Evolutionary conservation across 2,113 vertebrate species (phyloP).

Genomic region (Serranochromis macrocephalus): DNA sequence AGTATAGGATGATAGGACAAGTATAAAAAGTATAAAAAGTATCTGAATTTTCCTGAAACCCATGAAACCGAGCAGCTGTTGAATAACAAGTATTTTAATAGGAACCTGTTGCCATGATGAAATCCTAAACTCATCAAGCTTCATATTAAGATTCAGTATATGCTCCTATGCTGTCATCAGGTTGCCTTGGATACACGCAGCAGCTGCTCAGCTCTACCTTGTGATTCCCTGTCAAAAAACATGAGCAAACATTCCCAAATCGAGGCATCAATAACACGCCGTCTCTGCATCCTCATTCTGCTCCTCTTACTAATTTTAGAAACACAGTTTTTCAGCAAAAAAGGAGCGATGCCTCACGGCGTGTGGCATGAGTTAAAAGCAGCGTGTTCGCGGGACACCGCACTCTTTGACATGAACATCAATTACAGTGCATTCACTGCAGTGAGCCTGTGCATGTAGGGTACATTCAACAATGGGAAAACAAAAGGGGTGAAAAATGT

Average conservation of each 20-base stretch:
- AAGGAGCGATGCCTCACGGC: fast-evolving
- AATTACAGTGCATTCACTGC: neutral
- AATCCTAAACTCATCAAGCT: neutral
- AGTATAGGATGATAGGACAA: neutral
- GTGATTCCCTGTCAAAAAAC: neutral
- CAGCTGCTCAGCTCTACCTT: neutral
- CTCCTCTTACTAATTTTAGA: neutral
- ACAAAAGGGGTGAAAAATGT: neutral
- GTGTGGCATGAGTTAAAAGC: fast-evolving
- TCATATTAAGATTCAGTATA: neutral
- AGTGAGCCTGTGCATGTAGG: neutral
- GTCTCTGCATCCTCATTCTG: neutral
- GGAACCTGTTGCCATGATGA: neutral
- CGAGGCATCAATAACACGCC: neutral
- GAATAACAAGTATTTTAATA: neutral
- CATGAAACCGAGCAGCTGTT: neutral
- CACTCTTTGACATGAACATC: neutral
- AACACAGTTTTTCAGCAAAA: neutral
- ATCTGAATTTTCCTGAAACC: neutral
- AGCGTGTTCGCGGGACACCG: neutral
- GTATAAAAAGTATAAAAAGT: neutral
- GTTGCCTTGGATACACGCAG: conserved; percentile 32
- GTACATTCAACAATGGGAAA: neutral
- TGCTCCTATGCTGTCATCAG: neutral
- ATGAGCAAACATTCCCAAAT: neutral